Conservation (phyloP, 2,797 vertebrate species). For the Strix occidentalis region DNA sequence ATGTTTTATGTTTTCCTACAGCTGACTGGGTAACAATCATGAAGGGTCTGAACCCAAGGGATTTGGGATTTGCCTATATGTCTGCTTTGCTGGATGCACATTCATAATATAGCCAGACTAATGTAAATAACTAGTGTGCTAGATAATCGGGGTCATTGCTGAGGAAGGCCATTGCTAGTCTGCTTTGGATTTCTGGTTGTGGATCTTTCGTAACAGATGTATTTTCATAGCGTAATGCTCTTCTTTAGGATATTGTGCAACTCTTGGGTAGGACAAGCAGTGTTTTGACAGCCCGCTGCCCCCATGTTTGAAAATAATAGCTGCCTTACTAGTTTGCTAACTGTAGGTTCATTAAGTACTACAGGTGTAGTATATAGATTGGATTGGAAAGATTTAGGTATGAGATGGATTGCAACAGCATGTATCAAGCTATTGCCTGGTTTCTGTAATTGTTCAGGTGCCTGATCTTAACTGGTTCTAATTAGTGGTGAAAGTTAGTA, state of each 20-base stretch:
- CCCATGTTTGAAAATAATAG: neutral
- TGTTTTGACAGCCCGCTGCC: neutral
- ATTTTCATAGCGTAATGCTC: neutral
- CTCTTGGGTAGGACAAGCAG: neutral
- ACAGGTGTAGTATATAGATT: neutral
- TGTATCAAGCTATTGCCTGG: neutral
- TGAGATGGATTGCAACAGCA: neutral
- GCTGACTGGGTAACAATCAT: neutral
- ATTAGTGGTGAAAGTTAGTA: neutral
- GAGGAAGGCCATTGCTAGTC: neutral
- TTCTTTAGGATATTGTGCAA: neutral
- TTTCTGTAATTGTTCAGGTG: neutral
- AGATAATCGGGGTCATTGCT: neutral
- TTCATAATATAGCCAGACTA: neutral
- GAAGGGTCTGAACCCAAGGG: neutral
- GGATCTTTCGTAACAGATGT: neutral
- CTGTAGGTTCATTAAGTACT: neutral
- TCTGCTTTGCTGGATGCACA: neutral
- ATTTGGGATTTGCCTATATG: fast-evolving
- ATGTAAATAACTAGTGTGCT: neutral
- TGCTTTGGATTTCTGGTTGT: neutral
- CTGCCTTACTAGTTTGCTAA: neutral
- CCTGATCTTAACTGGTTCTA: neutral
- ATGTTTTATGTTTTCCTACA: neutral
- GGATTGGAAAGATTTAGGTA: neutral